Conservation (phyloP, 2,888 invertebrate genomes). For the Dicycla oo region DNA sequence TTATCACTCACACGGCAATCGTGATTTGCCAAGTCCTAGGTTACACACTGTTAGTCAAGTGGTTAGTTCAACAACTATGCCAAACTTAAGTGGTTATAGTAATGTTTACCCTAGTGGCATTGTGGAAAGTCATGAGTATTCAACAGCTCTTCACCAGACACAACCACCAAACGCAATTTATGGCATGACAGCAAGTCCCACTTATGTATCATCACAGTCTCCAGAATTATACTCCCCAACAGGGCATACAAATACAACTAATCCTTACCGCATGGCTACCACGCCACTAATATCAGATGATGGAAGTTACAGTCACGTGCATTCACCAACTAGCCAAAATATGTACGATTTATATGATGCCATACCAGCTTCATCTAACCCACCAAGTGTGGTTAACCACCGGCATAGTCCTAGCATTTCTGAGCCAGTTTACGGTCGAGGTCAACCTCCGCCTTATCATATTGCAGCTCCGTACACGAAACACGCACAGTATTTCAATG, state of each 20-base stretch:
- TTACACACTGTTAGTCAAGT: conserved; percentile 87
- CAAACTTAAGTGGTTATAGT: conserved; percentile 85
- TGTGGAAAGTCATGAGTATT: conserved; percentile 79
- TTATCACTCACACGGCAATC: conserved; percentile 82
- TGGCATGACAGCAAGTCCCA: conserved; percentile 82
- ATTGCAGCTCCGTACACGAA: conserved; percentile 96
- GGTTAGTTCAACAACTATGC: conserved; percentile 88
- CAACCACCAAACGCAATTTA: conserved; percentile 82
- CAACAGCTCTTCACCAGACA: conserved; percentile 76
- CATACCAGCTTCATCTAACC: conserved; percentile 82
- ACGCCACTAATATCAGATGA: conserved; percentile 88
- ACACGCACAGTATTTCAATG: conserved; percentile 93
- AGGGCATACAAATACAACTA: conserved; percentile 87
- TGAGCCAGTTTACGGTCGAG: conserved; percentile 82
- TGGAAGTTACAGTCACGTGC: conserved; percentile 86
- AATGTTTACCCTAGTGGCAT: conserved; percentile 78
- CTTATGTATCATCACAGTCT: conserved; percentile 86
- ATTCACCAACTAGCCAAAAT: conserved; percentile 86
- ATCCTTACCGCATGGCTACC: conserved; percentile 88
- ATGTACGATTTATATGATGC: conserved; percentile 88
- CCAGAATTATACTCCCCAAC: conserved; percentile 88
- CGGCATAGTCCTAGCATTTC: conserved; percentile 84
- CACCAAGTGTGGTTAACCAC: conserved; percentile 83
- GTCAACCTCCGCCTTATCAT: conserved; percentile 95
- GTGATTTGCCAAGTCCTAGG: conserved; percentile 81